Evolutionary conservation across 2,888 invertebrate genomes (phyloP), one percentile per base, ranked within the genome.

Genomic region (Microctonus aethiopoides): DNA sequence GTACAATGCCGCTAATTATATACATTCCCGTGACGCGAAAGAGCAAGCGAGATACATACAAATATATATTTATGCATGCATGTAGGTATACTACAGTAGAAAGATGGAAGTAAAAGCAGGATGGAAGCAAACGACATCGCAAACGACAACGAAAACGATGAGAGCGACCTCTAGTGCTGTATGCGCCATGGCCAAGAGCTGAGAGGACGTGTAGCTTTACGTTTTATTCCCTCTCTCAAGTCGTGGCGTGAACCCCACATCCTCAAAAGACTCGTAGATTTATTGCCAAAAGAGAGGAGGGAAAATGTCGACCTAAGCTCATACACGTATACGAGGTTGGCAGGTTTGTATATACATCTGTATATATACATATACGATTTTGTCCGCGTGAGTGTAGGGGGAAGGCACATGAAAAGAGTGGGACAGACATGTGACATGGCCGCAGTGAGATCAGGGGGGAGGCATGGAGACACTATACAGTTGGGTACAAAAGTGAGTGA

Each of bases 221-320:
- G 54, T 61, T 60, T 24, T 39, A 39, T 67, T 39, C 67, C 72
- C 61, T 64, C 59, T 54, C 63, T 62, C 65, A 56, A 65, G 52
- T 60, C 69, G 62, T 62, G 62, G 69, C 67, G 74, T 66, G 70
- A 71, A 67, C 73, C 77, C 78, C 79, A 78, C 80, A 73, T 79
- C 78, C 83, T 85, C 84, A 86, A 85, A 86, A 86, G 85, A 85
- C 84, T 83, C 81, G 82, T 82, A 85, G 86, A 87, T 87, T 87
- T 87, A 87, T 87, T 81, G 82, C 83, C 81, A 79, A 82, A 82
- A 81, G 83, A 81, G 84, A 83, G 82, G 81, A 82, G 80, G 83
- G 83, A 86, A 87, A 87, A 84, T 85, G 87, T 86, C 87, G 87
- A 87, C 85, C 86, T 86, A 87, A 87, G 86, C 87, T 16, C 16